A percentile compares a stretch with the other conserved stretches of the same genome.
phyloP scores from a whole-genome alignment of 2,888 invertebrate species.

The Miltochrista miniata region DNA sequence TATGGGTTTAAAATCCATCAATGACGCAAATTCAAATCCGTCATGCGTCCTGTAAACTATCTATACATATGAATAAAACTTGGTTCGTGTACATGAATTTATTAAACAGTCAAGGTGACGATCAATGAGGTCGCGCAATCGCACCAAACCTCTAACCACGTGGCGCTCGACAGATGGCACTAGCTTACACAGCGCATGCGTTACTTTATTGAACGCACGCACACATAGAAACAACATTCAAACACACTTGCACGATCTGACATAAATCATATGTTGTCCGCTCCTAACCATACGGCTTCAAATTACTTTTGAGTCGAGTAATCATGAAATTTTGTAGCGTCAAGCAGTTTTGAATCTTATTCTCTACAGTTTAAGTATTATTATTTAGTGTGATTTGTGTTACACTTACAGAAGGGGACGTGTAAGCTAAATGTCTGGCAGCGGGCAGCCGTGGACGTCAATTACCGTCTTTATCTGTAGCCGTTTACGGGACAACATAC shows the following conservation, averaged over 20 bases:
- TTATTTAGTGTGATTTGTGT: slow-evolving; percentile 26
- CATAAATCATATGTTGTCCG: slow-evolving; percentile 77
- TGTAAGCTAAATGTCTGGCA: slow-evolving; percentile 66
- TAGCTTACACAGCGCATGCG: slow-evolving; percentile 69
- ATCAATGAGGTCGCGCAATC: slow-evolving; percentile 73
- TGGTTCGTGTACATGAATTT: slow-evolving; percentile 70
- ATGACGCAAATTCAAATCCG: slow-evolving; percentile 25
- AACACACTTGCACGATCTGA: slow-evolving; percentile 48
- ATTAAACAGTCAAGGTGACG: slow-evolving; percentile 77
- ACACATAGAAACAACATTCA: slow-evolving; percentile 30
- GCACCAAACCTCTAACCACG: slow-evolving; percentile 52
- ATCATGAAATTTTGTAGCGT: slow-evolving; percentile 61
- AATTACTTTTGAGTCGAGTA: slow-evolving; percentile 70
- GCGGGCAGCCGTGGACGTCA: slow-evolving; percentile 66
- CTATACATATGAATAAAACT: slow-evolving; percentile 49
- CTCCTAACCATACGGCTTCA: slow-evolving; percentile 74
- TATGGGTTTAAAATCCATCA: slow-evolving; percentile 8
- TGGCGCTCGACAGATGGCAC: slow-evolving; percentile 79
- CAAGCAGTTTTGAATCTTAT: slow-evolving; percentile 42
- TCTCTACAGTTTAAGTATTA: slow-evolving; percentile 8
- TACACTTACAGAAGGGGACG: slow-evolving; percentile 56
- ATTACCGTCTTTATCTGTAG: slow-evolving; percentile 69
- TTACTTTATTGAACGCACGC: slow-evolving; percentile 71
- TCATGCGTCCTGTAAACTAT: slow-evolving; percentile 40
- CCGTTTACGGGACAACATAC: slow-evolving; percentile 43